Conservation (phyloP, 2,888 invertebrate species). For the Drosophila mercatorum region DNA sequence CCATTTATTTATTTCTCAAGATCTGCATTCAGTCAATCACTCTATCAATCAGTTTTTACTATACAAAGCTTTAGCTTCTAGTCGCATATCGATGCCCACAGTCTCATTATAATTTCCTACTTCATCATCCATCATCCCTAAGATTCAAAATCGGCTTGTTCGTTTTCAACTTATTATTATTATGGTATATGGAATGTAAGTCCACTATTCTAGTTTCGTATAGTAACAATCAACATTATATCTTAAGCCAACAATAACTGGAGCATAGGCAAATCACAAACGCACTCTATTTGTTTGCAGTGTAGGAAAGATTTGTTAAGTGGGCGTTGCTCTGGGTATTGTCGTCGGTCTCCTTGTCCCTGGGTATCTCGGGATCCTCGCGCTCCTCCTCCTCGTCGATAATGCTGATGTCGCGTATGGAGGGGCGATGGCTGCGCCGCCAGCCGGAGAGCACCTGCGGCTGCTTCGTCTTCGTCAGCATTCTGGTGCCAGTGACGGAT, state of each 20-base stretch:
- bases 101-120: neutral
- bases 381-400: conserved; percentile 92
- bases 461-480: conserved; percentile 91
- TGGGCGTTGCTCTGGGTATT: conserved; percentile 83
- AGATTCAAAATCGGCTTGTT: neutral
- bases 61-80: neutral
- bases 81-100: neutral
- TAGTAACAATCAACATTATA: conserved; percentile 50
- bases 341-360: conserved; percentile 80
- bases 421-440: conserved; percentile 92
- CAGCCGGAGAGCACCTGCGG: conserved; percentile 89
- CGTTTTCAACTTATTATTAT: conserved; percentile 42
- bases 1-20: too few relatives aligned
- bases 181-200: conserved; percentile 34
- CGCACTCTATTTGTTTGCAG: conserved; percentile 60
- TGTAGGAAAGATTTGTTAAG: conserved; percentile 65
- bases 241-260: conserved; percentile 40
- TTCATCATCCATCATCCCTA: neutral
- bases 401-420: conserved; percentile 94
- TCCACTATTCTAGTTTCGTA: conserved; percentile 28
- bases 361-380: conserved; percentile 85
- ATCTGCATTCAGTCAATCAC: neutral
- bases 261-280: neutral
- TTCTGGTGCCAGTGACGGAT: conserved; percentile 90
- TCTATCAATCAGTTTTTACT: neutral